Percentiles rank a stretch among this genome's conserved stretches.
Evolutionary conservation across 2,113 vertebrate genomes (phyloP).

Genomic region (Cichladusa arquata): DNA sequence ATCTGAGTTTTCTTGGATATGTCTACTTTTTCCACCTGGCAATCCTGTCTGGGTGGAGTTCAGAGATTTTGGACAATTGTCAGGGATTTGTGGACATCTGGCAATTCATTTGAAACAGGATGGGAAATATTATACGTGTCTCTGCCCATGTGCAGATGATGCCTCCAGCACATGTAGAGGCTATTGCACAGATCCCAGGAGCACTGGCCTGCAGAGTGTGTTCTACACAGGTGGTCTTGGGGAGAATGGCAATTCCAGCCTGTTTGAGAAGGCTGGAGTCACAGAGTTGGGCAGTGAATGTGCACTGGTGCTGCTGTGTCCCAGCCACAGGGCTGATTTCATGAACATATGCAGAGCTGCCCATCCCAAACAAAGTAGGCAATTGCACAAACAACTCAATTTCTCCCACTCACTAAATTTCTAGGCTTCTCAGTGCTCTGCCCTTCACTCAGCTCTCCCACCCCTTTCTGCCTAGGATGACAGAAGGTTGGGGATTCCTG

Average conservation of each 20-base stretch:
- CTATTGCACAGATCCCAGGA: neutral
- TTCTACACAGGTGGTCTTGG: constrained; percentile 35
- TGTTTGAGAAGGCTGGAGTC: neutral
- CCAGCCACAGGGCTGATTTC: neutral
- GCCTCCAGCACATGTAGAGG: constrained; percentile 6
- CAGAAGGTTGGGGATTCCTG: neutral
- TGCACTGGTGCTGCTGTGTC: neutral
- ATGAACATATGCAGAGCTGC: accelerated
- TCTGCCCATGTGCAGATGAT: constrained; percentile 29
- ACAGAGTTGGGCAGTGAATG: accelerated
- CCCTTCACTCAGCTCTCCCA: neutral
- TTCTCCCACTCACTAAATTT: neutral
- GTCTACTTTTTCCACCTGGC: constrained; percentile 28
- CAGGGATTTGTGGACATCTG: constrained; percentile 53
- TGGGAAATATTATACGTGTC: neutral
- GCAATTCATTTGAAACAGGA: constrained; percentile 21
- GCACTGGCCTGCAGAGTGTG: neutral
- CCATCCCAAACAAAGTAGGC: accelerated
- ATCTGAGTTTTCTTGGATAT: neutral
- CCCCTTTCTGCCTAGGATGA: neutral
- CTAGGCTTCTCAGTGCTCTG: neutral
- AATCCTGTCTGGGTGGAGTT: constrained; percentile 20
- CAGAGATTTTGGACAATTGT: neutral
- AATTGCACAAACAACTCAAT: neutral
- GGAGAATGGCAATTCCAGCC: neutral